These are phyloP conservation scores for Phytoseiulus persimilis DNA, from an alignment of 2,888 invertebrate genomes.

Conservation along the genomic window DNA sequence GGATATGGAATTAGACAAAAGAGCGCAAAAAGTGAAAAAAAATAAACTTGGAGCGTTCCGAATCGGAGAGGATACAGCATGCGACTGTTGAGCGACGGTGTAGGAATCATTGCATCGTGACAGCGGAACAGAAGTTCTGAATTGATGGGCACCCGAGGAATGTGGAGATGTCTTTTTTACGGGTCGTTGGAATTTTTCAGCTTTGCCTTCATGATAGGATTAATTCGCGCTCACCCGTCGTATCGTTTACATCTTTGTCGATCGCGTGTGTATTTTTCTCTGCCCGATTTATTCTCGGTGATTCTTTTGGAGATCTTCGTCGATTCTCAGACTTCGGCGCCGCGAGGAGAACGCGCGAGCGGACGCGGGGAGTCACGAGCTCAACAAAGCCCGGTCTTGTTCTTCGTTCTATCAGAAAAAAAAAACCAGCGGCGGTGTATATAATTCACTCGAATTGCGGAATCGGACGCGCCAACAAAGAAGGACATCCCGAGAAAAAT, in stretches of 20 bases:
- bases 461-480: too few relatives aligned
- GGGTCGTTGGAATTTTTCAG: neutral
- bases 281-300: neutral
- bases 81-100: neutral
- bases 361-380: too few relatives aligned
- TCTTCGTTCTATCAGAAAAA: too few relatives aligned
- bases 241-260: neutral
- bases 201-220: neutral
- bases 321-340: too few relatives aligned
- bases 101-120: neutral
- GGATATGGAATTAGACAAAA: neutral
- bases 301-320: neutral
- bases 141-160: neutral
- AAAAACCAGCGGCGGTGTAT: too few relatives aligned
- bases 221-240: neutral
- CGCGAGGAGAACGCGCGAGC: too few relatives aligned
- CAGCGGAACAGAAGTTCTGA: neutral
- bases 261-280: neutral
- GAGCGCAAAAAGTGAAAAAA: neutral
- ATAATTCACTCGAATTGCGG: too few relatives aligned
- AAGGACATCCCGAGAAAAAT: too few relatives aligned
- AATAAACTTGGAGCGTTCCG: neutral
- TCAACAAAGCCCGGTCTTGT: too few relatives aligned
- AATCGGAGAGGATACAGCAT: neutral
- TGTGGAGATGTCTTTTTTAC: neutral